Evolutionary conservation across 2,113 vertebrate genomes (phyloP), one percentile per base, ranked within the genome.

Genomic region (Ondatra zibethicus): DNA sequence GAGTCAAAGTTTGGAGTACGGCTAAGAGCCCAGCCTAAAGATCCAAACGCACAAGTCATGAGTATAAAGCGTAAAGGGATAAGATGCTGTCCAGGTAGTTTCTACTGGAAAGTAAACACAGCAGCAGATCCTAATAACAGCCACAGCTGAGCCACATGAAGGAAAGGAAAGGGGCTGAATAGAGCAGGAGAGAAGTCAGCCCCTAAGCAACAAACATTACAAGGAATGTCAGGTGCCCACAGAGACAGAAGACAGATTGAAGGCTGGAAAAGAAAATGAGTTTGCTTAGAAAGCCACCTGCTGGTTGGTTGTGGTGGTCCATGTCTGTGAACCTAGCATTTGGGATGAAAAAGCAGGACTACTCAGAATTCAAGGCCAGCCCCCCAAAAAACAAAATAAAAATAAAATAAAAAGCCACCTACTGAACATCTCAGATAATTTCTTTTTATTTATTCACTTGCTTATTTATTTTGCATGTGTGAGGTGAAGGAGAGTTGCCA

Each of bases 221-320:
- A 55, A 45, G 72, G n/a, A 61, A 1, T 14, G 65, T 25, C 58
- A 89, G 19, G 31, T 31, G 36, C 66, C 84, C 73, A 76, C 13
- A 65, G 90, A 25, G 73, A 55, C 29, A 31, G 68, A 73, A 88
- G 45, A 42, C 72, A 70, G 55, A 92, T 0, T 19, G 39, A 75
- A 97, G 58, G 85, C 29, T 58, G n/a, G 50, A 73, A 93, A 95
- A 88, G 77, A n/a, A 96, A 88, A 90, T 9, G 11, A 31, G 58
- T n/a, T 94, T 88, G 70, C 68, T 55, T 77, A 95, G 39, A 76
- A 88, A 61, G 87, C 14, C 81, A 90, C 29, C 76, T 80, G 76
- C 29, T 72, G 33, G 25, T 25, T 73, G 50, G 50, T 1, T 73
- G 25, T 55, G 23, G 50, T 23, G 10, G 87, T 5, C 7, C 14